phyloP scores from a whole-genome alignment of 2,113 vertebrate species.

The Prionailurus viverrinus region DNA sequence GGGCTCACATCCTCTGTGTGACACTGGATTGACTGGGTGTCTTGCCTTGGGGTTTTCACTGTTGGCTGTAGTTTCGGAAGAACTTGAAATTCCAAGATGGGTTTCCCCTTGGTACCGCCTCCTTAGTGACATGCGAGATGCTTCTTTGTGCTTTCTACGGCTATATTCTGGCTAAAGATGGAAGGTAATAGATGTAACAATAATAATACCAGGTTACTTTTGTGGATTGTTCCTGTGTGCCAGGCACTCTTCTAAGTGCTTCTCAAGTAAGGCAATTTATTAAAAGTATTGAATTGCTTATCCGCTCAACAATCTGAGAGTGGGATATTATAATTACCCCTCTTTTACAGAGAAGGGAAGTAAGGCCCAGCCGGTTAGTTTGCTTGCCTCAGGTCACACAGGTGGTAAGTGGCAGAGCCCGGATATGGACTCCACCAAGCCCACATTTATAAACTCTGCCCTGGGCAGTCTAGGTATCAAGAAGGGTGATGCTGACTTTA shows the following conservation, averaged over 20 bases:
- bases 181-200: background rate
- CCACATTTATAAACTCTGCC: background rate
- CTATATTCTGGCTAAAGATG: background rate
- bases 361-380: background rate
- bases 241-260: background rate
- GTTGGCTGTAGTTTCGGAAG: background rate
- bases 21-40: background rate
- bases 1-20: background rate
- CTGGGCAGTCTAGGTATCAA: background rate
- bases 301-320: background rate
- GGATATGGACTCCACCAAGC: fast-evolving
- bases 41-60: background rate
- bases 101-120: background rate
- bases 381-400: background rate
- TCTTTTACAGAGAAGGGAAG: background rate
- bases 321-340: background rate
- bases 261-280: background rate
- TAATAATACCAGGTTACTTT: background rate
- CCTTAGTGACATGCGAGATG: background rate
- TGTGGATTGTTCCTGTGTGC: background rate
- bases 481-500: background rate
- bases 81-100: background rate
- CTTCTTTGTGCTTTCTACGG: background rate
- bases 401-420: background rate
- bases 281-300: background rate